These are phyloP conservation scores for Falco novaeseelandiae DNA, from an alignment of 2,797 vertebrate species.

Conservation along the genomic window DNA sequence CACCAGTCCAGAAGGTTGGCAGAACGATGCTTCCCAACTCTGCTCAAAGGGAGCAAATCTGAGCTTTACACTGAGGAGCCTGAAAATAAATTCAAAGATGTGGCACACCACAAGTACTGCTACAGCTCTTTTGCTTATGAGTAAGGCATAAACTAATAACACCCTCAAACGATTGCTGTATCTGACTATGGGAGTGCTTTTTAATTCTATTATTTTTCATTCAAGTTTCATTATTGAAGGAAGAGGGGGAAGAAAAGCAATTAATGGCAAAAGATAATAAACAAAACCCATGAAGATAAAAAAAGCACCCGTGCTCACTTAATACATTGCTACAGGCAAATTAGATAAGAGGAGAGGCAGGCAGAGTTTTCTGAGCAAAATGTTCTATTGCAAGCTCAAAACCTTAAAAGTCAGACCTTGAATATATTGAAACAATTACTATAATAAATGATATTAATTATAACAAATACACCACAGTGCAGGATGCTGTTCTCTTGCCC, in stretches of 20 bases:
- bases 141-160: background rate
- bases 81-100: background rate
- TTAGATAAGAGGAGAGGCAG: background rate
- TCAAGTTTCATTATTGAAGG: background rate
- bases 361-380: background rate
- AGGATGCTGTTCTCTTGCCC: background rate
- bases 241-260: background rate
- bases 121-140: background rate
- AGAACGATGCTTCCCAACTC: background rate
- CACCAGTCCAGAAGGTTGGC: background rate
- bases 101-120: background rate
- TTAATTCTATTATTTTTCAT: conserved; percentile 10
- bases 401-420: background rate
- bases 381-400: background rate
- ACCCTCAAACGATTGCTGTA: background rate
- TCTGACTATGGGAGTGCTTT: background rate
- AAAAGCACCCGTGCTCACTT: background rate
- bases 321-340: background rate
- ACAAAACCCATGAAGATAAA: background rate
- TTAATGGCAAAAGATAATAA: conserved; percentile 18
- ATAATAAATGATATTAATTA: background rate
- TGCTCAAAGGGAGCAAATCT: background rate
- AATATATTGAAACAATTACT: background rate
- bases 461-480: background rate
- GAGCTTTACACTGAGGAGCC: background rate